Base-by-base conservation (phyloP, 1,140 invertebrate species). In the Pantala flavescens region DNA sequence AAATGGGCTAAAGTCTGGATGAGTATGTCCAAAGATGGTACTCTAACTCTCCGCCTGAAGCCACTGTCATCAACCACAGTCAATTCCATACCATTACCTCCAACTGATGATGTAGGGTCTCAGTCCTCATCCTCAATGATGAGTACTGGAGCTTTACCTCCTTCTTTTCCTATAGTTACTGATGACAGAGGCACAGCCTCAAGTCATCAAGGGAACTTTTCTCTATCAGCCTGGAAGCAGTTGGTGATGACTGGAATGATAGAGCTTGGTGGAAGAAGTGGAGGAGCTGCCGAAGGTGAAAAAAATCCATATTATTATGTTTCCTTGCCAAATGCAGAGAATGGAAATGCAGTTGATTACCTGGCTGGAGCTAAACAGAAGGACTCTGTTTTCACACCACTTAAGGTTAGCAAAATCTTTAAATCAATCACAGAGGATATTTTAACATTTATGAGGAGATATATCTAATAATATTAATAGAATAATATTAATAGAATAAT, bases 181-280 rank as follows among this genome's bases (percentile, higher is more conserved):
- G 49, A 63, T 16, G 49, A 63, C 16, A 1, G 14, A 7, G 49
- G 49, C 14, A 7, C 49, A 19, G 49, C 49, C 12, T 63, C 49
- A 16, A 21, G 16, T 21, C 49, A 63, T 21, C 49, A 21, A 7
- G 49, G 49, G 2, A 63, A 63, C 76, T 88, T 90, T 77, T 84
- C 87, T 74, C 79, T 83, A 24, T 79, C 76, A n/a, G 83, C 83
- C 42, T 90, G 90, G 86, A 85, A 88, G 76, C 80, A 85, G 43
- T 80, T 91, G 11, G 76, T 90, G 71, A 77, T 79, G 24, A 80
- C 76, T 71, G 87, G 85, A 3, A 81, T 78, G 43, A 81, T 87
- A 1, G 83, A 82, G 0, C 79, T 82, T 7, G 85, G 84, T 63
- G 82, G 82, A 16, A 72, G 24, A 23, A 71, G 23, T 14, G 28